phyloP scores from a whole-genome alignment of 2,113 vertebrate genomes.

The Embiotoca jacksoni region DNA sequence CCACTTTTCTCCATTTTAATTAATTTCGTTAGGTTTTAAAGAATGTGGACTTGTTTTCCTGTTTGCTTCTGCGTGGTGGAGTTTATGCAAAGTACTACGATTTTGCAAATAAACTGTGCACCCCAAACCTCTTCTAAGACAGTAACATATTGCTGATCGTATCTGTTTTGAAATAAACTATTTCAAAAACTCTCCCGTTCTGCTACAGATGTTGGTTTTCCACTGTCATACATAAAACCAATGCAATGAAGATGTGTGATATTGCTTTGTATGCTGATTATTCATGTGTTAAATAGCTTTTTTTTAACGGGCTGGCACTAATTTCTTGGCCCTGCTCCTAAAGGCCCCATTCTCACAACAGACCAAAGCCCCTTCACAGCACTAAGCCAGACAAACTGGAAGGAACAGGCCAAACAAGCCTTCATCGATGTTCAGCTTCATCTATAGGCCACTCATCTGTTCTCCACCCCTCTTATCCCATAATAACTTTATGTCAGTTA shows the following conservation, averaged over 20 bases:
- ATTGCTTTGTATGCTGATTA: constrained; percentile 11
- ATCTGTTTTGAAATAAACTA: no score
- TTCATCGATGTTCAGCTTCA: background rate
- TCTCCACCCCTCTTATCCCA: background rate
- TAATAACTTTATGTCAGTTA: background rate
- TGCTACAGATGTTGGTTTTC: background rate
- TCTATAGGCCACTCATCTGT: background rate
- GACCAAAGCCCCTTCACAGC: background rate
- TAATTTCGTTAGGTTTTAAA: no score
- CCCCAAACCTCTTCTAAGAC: no score
- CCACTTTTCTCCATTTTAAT: no score
- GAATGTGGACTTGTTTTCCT: no score
- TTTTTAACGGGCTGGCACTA: background rate
- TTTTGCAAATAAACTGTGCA: no score
- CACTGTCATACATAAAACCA: background rate
- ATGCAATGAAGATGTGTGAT: background rate
- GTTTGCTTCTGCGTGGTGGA: no score
- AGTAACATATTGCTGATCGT: no score
- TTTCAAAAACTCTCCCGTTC: no score
- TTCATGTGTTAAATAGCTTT: constrained; percentile 10
- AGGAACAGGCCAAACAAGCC: background rate
- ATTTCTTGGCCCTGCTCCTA: background rate
- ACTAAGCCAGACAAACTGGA: background rate
- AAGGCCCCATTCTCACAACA: constrained; percentile 1
- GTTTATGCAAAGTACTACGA: no score